Evolutionary conservation across 2,888 invertebrate genomes (phyloP), one percentile per base, ranked within the genome.

Genomic region (Stegophylla sp.): DNA sequence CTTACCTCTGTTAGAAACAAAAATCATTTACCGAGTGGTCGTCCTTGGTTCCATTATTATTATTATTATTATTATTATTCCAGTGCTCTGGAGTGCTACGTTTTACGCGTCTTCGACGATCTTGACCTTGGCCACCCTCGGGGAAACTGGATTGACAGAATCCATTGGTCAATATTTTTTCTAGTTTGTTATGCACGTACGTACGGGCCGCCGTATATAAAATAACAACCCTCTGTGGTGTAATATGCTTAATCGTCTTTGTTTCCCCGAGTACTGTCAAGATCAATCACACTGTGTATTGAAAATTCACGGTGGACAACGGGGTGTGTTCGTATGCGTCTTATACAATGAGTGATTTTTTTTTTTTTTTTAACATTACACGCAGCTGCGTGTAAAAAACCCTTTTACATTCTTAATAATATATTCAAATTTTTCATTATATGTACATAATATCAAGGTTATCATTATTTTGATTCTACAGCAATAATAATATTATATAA

Each of bases 91-190:
- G 56, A 20, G 43, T 53, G 56, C 26, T 69, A 1, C 77, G 28
- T 48, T 45, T 48, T 23, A 59, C n/a, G n/a, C n/a, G n/a, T n/a
- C 45, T 3, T 34, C 51, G n/a, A 64, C 34, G 26, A 28, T 63
- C 64, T 74, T 63, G 69, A 61, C 71, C 79, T 79, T 79, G 71
- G 71, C 61, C 48, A 79, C 71, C 71, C 79, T 79, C 63, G n/a
- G 48, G 61, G 69, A 9, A 48, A 61, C 71, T 71, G 51, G 48
- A 79, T 79, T 51, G 61, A 71, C 51, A 34, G 48, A 63, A 77
- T 34, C 69, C 48, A 71, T 34, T 71, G 61, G 69, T 79, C 61
- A 79, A 43, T 77, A 34, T 67, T 76, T 64, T 64, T 64, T 64
- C 23, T 73, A 43, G 1, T 26, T 53, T 20, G 34, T 53, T 15